phyloP scores from a whole-genome alignment of 2,888 invertebrate genomes.

The Cataglyphis livida region DNA sequence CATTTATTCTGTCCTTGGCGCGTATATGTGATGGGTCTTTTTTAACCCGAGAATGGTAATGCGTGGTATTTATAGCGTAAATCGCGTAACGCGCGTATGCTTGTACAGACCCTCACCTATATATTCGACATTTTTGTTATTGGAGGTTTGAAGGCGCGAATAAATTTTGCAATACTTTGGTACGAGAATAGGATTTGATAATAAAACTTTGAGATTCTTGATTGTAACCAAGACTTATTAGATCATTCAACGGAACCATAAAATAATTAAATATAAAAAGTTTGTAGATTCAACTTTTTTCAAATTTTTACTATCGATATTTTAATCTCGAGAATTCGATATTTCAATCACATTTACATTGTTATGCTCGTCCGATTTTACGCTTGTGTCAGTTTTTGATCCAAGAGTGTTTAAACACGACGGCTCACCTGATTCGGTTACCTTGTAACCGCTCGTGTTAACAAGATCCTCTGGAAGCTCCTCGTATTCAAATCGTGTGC shows the following conservation, averaged over 20 bases:
- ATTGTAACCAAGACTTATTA: neutral
- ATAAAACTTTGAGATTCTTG: neutral
- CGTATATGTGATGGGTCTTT: slow-evolving; percentile 7
- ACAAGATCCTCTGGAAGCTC: slow-evolving; percentile 36
- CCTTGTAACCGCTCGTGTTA: slow-evolving; percentile 27
- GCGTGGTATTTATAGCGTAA: slow-evolving; percentile 25
- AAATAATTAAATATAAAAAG: neutral
- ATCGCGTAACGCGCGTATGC: slow-evolving; percentile 10
- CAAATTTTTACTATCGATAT: neutral
- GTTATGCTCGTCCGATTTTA: neutral
- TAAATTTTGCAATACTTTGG: neutral
- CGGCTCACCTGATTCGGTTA: slow-evolving; percentile 7
- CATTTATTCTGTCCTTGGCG: slow-evolving; percentile 29
- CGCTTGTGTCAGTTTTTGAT: neutral
- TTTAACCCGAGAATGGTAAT: slow-evolving; percentile 26
- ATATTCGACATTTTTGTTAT: neutral
- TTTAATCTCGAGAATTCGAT: neutral
- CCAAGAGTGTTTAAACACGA: neutral
- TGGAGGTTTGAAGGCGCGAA: neutral
- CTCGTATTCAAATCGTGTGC: slow-evolving; percentile 35
- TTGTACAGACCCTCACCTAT: neutral
- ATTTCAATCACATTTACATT: neutral
- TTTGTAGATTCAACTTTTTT: neutral
- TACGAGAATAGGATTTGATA: no score
- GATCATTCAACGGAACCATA: neutral